These are phyloP conservation scores for Acleris cristana DNA, from an alignment of 2,888 invertebrate genomes.

Conservation along the genomic window DNA sequence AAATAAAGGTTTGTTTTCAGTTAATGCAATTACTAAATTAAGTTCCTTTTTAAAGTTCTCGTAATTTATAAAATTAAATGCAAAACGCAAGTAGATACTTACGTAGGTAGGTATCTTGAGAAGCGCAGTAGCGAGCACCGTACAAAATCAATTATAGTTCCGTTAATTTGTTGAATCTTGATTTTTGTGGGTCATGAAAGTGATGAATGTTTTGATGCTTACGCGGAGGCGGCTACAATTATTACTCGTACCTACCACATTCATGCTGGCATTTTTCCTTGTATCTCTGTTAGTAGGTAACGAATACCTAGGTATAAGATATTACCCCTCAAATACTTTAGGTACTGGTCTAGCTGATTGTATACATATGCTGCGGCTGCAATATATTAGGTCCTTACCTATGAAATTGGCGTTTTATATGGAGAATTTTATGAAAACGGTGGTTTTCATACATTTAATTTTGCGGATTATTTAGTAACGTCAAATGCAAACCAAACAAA, in stretches of 20 bases:
- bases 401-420: too few relatives aligned
- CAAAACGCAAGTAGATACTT: not conserved
- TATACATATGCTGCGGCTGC: too few relatives aligned
- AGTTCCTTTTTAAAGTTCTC: not conserved
- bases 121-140: slow-evolving; percentile 4
- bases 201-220: slow-evolving; percentile 10
- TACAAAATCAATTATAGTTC: slow-evolving; percentile 19
- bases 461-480: too few relatives aligned
- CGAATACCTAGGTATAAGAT: too few relatives aligned
- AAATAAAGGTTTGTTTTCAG: slow-evolving; percentile 9
- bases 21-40: not conserved
- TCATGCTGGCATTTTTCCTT: not conserved
- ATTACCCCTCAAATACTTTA: too few relatives aligned
- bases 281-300: too few relatives aligned
- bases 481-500: too few relatives aligned
- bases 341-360: too few relatives aligned
- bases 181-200: slow-evolving; percentile 17
- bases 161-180: slow-evolving; percentile 21
- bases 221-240: not conserved
- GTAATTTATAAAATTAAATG: not conserved
- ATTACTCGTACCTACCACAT: not conserved
- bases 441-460: too few relatives aligned
- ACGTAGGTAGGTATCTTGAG: not conserved
- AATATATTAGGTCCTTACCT: too few relatives aligned
- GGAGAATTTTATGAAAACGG: too few relatives aligned